These are phyloP conservation scores for Syngnathus acus DNA, from an alignment of 2,797 vertebrate species.

Conservation along the genomic window DNA sequence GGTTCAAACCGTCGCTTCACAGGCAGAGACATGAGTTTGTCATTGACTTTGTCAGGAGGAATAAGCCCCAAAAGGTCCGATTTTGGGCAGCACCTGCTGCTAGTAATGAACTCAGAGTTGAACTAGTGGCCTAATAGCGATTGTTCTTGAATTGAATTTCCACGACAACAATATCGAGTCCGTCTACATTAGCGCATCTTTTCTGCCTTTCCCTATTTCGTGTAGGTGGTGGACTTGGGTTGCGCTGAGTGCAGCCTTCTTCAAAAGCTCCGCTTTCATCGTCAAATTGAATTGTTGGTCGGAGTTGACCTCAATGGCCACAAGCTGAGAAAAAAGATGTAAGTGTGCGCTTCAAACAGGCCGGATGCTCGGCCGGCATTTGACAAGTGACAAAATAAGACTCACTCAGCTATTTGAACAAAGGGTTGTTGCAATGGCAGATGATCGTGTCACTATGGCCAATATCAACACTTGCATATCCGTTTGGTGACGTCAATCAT, in stretches of 20 bases:
- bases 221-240: slow-evolving; percentile 85
- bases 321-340: slow-evolving; percentile 73
- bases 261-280: slow-evolving; percentile 75
- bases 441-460: no score
- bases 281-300: slow-evolving; percentile 75
- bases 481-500: not conserved
- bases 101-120: not conserved
- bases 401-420: no score
- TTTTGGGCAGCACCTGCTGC: not conserved
- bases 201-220: not conserved
- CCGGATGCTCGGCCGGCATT: not conserved
- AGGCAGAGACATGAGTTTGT: slow-evolving; percentile 81
- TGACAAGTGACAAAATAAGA: no score
- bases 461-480: not conserved
- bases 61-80: slow-evolving; percentile 78
- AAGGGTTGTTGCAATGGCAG: no score
- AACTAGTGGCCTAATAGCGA: not conserved
- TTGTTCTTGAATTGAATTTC: not conserved
- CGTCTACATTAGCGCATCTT: no score
- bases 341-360: slow-evolving; percentile 25
- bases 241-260: slow-evolving; percentile 80
- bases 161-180: not conserved
- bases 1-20: slow-evolving; percentile 82
- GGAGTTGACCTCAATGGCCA: slow-evolving; percentile 77
- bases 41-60: slow-evolving; percentile 73